Conservation (phyloP, 2,113 vertebrate species). For the Vulpes vulpes region DNA sequence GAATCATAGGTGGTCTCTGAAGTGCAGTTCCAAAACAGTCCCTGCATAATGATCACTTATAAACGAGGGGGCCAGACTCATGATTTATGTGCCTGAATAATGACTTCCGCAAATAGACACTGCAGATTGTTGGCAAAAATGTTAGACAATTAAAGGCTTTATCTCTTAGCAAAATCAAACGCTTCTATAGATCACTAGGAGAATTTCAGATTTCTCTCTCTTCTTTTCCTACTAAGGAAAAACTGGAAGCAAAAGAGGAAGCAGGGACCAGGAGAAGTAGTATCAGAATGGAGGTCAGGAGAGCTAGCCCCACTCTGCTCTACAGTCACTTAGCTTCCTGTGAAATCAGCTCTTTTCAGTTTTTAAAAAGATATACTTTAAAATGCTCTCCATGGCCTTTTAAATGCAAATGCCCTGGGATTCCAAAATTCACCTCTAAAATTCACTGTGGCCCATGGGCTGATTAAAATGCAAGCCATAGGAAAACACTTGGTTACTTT, state of each 20-base stretch:
- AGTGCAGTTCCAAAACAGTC: background rate
- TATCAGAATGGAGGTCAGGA: background rate
- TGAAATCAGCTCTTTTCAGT: background rate
- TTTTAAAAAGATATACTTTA: background rate
- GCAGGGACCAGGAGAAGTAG: background rate
- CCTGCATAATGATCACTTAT: background rate
- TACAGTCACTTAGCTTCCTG: background rate
- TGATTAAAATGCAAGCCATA: slow-evolving; percentile 61
- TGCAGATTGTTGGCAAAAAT: background rate
- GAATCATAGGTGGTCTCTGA: slow-evolving; percentile 16
- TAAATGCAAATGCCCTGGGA: slow-evolving; percentile 38
- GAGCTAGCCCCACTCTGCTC: background rate
- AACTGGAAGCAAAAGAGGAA: background rate
- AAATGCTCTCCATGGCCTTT: slow-evolving; percentile 20
- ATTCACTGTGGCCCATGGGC: slow-evolving; percentile 10
- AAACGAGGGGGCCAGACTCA: background rate
- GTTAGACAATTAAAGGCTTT: background rate
- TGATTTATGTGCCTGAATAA: background rate
- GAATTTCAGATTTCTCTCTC: background rate
- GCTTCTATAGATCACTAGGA: background rate
- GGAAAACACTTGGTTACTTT: slow-evolving; percentile 43
- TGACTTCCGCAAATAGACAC: background rate
- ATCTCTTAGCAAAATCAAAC: background rate
- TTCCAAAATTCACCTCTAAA: slow-evolving; percentile 54
- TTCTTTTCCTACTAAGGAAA: background rate